Evolutionary conservation across 2,888 invertebrate species (phyloP).

Genomic region (Hirudinaria manillensis): DNA sequence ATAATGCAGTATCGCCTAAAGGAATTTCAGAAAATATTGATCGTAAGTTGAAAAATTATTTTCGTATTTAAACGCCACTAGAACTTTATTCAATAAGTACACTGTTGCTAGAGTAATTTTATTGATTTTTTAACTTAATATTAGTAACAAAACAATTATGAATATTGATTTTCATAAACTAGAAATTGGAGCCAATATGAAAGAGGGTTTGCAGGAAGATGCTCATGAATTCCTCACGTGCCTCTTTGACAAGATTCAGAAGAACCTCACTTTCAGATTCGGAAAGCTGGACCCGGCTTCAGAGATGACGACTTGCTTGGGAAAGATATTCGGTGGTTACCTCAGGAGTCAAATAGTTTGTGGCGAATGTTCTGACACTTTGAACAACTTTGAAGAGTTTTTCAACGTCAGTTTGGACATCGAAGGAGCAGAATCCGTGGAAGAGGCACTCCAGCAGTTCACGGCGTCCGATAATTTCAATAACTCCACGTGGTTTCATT

Average conservation of each 20-base stretch:
- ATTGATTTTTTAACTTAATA: too few relatives aligned
- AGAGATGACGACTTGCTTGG: slow-evolving; percentile 3
- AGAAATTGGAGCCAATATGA: slow-evolving; percentile 15
- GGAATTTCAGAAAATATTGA: too few relatives aligned
- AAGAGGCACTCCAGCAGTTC: slow-evolving; percentile 11
- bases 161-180: too few relatives aligned
- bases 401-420: slow-evolving; percentile 27
- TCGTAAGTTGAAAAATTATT: too few relatives aligned
- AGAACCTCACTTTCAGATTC: neutral
- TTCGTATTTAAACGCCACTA: too few relatives aligned
- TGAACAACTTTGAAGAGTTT: slow-evolving; percentile 21
- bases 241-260: slow-evolving; percentile 15
- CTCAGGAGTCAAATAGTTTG: slow-evolving; percentile 27
- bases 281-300: neutral
- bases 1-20: too few relatives aligned
- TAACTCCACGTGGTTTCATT: slow-evolving; percentile 4
- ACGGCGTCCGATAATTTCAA: neutral
- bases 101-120: too few relatives aligned
- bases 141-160: too few relatives aligned
- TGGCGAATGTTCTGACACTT: neutral
- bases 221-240: slow-evolving; percentile 28
- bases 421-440: neutral
- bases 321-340: slow-evolving; percentile 21
- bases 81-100: too few relatives aligned
- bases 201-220: slow-evolving; percentile 25